Base-by-base conservation (phyloP, 2,113 vertebrate species). In the Pelvicachromis taeniatus region DNA sequence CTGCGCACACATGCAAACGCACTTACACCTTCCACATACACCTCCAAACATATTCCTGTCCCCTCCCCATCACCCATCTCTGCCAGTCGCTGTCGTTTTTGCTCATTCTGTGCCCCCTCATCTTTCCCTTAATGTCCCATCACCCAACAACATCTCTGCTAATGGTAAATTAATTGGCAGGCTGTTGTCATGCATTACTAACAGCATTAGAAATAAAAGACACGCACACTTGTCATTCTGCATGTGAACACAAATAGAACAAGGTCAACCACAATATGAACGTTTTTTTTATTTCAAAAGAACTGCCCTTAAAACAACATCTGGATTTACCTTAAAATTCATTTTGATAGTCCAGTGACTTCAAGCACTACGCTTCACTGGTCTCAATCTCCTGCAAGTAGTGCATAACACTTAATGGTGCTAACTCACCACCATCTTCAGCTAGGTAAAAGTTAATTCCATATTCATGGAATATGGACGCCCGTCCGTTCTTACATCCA, bases 111-210 rank as follows among this genome's bases (percentile, higher is more conserved):
- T n/a, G 17, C 1, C 77, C 31, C 35, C 40, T 59, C 61, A 16
- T 78, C 42, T 29, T 21, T 77, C 42, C 45, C 54, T 82, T n/a
- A 65, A 11, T 59, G 42, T 80, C 31, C 50, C 80, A 48, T 65
- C 88, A 53, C 29, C 48, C 81, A 26, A 83, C 68, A 35, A 9
- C 33, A 11, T 84, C 88, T 83, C 75, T n/a, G 19, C 65, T 91
- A 79, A 77, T 82, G 68, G 52, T 82, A 91, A 91, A 92, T 92
- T 87, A 91, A 94, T 88, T 83, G 84, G 77, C 78, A 86, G 89
- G 83, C 87, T 90, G 90, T 81, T 85, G 77, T 85, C 80, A 77
- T 75, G 70, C 59, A 33, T 78, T 26, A 77, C 73, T 50, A 73
- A 70, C 61, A 52, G 29, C 73, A 88, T 83, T 77, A 31, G 81